phyloP scores from a whole-genome alignment of 1,140 invertebrate genomes.

The Atta texana region DNA sequence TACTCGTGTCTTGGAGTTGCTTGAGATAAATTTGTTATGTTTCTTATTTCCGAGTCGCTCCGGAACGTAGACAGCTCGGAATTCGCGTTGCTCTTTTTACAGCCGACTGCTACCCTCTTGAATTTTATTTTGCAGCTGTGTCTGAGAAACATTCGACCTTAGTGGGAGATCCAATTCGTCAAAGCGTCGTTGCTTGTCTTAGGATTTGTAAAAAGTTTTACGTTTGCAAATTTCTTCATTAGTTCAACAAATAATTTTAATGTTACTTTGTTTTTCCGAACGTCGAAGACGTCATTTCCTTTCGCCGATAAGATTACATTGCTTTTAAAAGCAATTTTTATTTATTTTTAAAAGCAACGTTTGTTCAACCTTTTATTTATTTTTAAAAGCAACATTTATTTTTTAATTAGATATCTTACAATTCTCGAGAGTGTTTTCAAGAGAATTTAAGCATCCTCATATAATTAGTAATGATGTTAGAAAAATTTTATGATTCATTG shows the following conservation, averaged over 20 bases:
- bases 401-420: neutral
- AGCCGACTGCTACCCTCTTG: neutral
- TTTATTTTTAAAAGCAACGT: neutral
- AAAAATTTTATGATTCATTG: neutral
- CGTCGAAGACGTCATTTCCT: neutral
- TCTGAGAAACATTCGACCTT: slow-evolving; percentile 47
- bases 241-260: slow-evolving; percentile 19
- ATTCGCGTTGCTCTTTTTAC: slow-evolving; percentile 40
- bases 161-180: slow-evolving; percentile 35
- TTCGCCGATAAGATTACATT: neutral
- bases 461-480: neutral
- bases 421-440: neutral
- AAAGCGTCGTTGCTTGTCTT: slow-evolving; percentile 45
- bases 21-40: slow-evolving; percentile 59
- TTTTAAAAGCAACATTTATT: neutral
- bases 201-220: slow-evolving; percentile 47
- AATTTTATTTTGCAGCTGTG: slow-evolving; percentile 48
- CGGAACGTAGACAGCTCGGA: slow-evolving; percentile 45
- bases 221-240: slow-evolving; percentile 10
- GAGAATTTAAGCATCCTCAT: neutral
- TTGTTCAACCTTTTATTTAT: too few relatives aligned
- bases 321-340: neutral
- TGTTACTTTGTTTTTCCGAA: neutral
- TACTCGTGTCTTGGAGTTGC: neutral
- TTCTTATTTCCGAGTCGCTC: slow-evolving; percentile 46